These are phyloP conservation scores for Troides helena DNA, from an alignment of 2,888 invertebrate genomes.

Conservation along the genomic window DNA sequence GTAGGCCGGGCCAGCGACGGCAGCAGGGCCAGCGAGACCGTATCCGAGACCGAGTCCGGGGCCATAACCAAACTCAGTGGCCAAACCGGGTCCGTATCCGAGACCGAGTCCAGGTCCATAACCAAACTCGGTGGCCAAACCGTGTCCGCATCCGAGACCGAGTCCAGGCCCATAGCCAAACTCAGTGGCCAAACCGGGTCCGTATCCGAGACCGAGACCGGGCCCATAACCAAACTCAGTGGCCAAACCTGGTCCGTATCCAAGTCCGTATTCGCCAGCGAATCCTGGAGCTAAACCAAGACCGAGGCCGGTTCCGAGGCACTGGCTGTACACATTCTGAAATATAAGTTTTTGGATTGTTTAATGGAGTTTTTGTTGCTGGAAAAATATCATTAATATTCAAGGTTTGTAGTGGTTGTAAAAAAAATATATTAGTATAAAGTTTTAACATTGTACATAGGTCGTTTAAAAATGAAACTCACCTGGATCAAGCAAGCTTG, in stretches of 20 bases:
- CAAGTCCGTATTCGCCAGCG: conserved; percentile 61
- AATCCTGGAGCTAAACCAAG: conserved; percentile 2
- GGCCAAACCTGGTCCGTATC: conserved; percentile 62
- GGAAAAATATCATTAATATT: too few species aligned
- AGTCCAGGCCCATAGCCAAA: background rate
- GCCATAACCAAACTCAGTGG: background rate
- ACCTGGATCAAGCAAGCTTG: conserved; percentile 52
- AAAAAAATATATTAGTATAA: too few species aligned
- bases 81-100: conserved; percentile 5
- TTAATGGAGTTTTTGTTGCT: too few species aligned
- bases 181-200: background rate
- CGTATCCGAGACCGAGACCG: conserved; percentile 42
- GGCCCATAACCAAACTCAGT: conserved; percentile 18
- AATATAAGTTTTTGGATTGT: background rate
- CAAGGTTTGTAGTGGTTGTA: too few species aligned
- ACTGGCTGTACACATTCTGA: conserved; percentile 9
- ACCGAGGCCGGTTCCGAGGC: conserved; percentile 8
- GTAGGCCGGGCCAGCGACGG: conserved; percentile 31
- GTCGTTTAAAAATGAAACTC: conserved; percentile 1
- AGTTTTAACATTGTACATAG: too few species aligned
- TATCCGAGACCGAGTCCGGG: conserved; percentile 5
- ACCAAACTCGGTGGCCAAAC: too few species aligned
- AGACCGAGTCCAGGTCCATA: background rate
- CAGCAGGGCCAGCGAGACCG: conserved; percentile 19
- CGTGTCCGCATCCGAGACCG: background rate